Evolutionary conservation across 2,797 vertebrate genomes (phyloP).

Genomic region (Molossus molossus): DNA sequence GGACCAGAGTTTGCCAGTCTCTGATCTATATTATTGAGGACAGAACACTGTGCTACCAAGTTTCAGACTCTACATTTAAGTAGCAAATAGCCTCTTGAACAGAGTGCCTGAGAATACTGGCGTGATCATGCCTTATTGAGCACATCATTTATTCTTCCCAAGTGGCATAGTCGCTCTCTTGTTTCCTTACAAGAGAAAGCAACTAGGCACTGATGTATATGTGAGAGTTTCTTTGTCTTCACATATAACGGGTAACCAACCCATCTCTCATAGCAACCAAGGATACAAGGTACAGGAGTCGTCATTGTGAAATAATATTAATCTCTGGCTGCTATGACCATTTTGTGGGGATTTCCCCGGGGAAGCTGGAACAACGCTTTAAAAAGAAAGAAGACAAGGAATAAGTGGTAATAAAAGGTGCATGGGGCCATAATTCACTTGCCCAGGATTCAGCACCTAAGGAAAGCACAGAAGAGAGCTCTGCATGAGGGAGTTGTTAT

Average conservation of each 20-base stretch:
- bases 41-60: background rate
- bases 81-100: background rate
- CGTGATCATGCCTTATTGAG: background rate
- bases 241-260: slow-evolving; percentile 46
- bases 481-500: too few relatives aligned
- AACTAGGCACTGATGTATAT: background rate
- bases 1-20: background rate
- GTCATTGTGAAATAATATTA: slow-evolving; percentile 45
- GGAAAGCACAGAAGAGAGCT: background rate
- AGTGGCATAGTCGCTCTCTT: slow-evolving; percentile 50
- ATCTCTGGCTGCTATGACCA: background rate
- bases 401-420: background rate
- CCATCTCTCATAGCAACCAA: slow-evolving; percentile 45
- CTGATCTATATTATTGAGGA: background rate
- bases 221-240: slow-evolving; percentile 77
- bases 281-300: slow-evolving; percentile 52
- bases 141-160: slow-evolving; percentile 20
- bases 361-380: background rate
- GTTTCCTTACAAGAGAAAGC: slow-evolving; percentile 65
- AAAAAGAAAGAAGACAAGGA: background rate
- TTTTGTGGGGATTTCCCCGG: background rate
- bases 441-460: background rate
- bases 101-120: background rate
- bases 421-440: background rate
- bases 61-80: slow-evolving; percentile 49